Percentiles rank a stretch among this genome's conserved stretches.
phyloP scores from a whole-genome alignment of 2,888 invertebrate species.

The Margaritifera margaritifera region DNA sequence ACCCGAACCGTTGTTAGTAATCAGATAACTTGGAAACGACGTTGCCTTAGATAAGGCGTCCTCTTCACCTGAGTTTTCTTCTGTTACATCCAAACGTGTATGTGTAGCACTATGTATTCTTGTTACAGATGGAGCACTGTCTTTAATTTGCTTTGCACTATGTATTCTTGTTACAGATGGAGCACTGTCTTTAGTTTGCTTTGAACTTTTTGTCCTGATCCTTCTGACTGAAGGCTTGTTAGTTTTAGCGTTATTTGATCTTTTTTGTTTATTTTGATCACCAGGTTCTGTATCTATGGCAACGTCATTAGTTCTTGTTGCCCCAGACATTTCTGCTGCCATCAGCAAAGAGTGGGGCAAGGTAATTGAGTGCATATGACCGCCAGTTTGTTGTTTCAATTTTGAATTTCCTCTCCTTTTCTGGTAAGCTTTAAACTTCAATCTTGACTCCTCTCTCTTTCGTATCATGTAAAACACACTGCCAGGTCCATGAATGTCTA shows the following conservation, averaged over 20 bases:
- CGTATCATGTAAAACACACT: conserved; percentile 69
- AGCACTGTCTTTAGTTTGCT: conserved; percentile 6
- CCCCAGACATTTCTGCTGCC: conserved; percentile 45
- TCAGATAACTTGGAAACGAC: too few relatives aligned
- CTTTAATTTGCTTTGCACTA: conserved; percentile 28
- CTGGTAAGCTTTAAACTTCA: conserved; percentile 28
- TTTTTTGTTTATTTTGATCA: not conserved
- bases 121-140: conserved; percentile 35
- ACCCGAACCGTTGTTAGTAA: conserved; percentile 14
- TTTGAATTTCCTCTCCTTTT: conserved; percentile 9
- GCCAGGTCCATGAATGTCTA: conserved; percentile 68
- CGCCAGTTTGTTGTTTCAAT: conserved; percentile 16
- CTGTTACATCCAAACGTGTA: conserved; percentile 5
- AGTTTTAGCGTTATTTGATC: not conserved
- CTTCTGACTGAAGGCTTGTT: not conserved
- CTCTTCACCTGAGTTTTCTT: conserved; percentile 6
- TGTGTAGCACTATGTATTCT: conserved; percentile 43
- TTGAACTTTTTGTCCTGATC: too few relatives aligned
- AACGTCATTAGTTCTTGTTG: conserved; percentile 35
- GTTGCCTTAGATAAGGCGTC: too few relatives aligned
- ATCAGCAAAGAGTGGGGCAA: conserved; percentile 42
- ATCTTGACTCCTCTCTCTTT: conserved; percentile 45
- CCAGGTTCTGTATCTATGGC: conserved; percentile 23
- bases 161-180: conserved; percentile 45
- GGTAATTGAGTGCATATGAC: conserved; percentile 39